Conservation (phyloP, 2,888 invertebrate genomes). For the Lottia gigantea region DNA sequence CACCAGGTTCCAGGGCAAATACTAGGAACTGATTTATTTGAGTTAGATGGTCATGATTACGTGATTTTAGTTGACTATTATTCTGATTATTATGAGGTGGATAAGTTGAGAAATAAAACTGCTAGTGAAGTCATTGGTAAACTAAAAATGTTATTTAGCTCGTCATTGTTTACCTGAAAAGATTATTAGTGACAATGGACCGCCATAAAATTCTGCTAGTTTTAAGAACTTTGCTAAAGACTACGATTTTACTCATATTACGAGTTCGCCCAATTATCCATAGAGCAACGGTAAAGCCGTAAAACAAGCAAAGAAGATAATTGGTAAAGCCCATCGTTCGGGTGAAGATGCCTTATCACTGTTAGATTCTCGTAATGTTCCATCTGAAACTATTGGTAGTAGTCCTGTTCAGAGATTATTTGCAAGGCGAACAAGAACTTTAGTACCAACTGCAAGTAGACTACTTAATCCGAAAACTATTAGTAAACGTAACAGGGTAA, state of each 20-base stretch:
- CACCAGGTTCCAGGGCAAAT: not conserved
- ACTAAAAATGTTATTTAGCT: not conserved
- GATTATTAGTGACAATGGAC: not conserved
- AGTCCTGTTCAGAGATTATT: not conserved
- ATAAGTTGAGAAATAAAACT: not conserved
- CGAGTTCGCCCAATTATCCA: not conserved
- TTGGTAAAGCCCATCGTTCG: not conserved
- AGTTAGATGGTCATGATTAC: not conserved
- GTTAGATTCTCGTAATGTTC: not conserved
- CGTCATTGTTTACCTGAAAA: not conserved
- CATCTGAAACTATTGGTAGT: slow-evolving; percentile 1
- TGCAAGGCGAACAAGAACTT: not conserved
- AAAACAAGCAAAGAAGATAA: not conserved
- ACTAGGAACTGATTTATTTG: slow-evolving; percentile 1
- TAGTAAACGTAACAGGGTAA: not conserved
- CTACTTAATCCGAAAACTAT: not conserved
- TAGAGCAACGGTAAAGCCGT: not conserved
- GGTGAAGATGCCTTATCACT: not conserved
- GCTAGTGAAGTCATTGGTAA: not conserved
- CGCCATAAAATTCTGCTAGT: not conserved
- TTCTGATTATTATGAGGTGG: slow-evolving; percentile 1
- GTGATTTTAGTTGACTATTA: slow-evolving; percentile 1
- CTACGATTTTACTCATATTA: not conserved
- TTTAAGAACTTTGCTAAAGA: not conserved
- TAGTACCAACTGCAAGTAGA: slow-evolving; percentile 5